These are phyloP conservation scores for Drosophila macrospina DNA, from an alignment of 2,888 invertebrate species.

Conservation along the genomic window DNA sequence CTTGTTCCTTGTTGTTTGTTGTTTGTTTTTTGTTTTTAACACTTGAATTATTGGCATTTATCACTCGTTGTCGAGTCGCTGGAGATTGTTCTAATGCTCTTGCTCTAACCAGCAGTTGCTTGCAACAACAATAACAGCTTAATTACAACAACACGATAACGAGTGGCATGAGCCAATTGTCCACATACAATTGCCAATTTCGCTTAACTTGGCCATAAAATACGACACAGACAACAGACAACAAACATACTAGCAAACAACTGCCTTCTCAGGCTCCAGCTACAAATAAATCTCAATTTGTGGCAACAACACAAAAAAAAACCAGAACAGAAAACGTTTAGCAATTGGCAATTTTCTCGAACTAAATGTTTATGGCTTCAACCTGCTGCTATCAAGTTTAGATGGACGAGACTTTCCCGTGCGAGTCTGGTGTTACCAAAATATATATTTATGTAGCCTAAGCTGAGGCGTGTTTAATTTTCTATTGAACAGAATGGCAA, in stretches of 20 bases:
- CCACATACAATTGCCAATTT: conserved; percentile 76
- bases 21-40: conserved; percentile 63
- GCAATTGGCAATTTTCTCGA: conserved; percentile 71
- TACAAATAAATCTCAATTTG: conserved; percentile 68
- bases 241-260: conserved; percentile 21
- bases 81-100: conserved; percentile 34
- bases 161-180: conserved; percentile 69
- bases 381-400: conserved; percentile 19
- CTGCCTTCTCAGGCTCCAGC: conserved; percentile 14
- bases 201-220: conserved; percentile 76
- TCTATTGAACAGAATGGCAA: neutral
- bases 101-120: conserved; percentile 24
- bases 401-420: conserved; percentile 10
- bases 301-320: conserved; percentile 44
- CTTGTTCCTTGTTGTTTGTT: conserved; percentile 42
- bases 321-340: conserved; percentile 61
- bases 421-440: neutral
- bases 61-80: conserved; percentile 24
- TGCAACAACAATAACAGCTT: conserved; percentile 60
- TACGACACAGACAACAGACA: conserved; percentile 44
- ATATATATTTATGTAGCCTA: conserved; percentile 24
- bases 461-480: neutral
- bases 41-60: conserved; percentile 76
- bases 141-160: conserved; percentile 75
- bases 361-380: conserved; percentile 67